Percentiles rank a stretch among this genome's conserved stretches.
phyloP scores from a whole-genome alignment of 2,113 vertebrate species.

The Microtus ochrogaster region DNA sequence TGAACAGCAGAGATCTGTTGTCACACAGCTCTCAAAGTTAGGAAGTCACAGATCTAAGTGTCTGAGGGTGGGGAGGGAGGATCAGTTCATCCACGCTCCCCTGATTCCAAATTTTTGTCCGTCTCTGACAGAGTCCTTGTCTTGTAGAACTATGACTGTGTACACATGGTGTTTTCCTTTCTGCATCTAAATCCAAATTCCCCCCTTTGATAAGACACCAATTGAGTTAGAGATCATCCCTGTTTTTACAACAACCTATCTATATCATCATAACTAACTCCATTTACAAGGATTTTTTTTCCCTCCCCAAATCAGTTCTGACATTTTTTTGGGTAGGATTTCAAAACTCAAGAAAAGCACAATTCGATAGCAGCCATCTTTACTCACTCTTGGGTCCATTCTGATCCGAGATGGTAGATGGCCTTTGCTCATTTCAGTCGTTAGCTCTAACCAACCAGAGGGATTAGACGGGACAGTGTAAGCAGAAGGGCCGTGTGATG shows the following conservation, averaged over 20 bases:
- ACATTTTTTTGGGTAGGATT: background rate
- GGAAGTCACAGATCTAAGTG: background rate
- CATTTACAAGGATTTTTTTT: background rate
- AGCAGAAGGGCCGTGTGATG: background rate
- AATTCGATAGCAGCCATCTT: background rate
- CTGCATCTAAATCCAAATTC: background rate
- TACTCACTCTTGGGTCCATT: background rate
- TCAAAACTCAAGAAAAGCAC: background rate
- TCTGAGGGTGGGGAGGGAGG: no score
- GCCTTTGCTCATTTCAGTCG: background rate
- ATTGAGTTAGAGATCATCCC: no score
- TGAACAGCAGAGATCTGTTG: background rate
- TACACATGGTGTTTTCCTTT: background rate
- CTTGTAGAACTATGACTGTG: background rate
- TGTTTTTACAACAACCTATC: background rate
- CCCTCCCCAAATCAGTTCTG: constrained; percentile 1
- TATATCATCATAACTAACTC: background rate
- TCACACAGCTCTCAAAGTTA: background rate
- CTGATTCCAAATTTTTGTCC: background rate
- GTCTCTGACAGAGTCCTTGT: background rate
- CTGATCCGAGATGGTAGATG: background rate
- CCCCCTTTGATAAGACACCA: background rate
- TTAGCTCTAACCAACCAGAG: background rate
- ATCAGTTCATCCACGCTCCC: background rate
- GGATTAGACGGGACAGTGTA: background rate